These are phyloP conservation scores for Drosophila rhopaloa DNA, from an alignment of 1,140 invertebrate species.

Conservation along the genomic window DNA sequence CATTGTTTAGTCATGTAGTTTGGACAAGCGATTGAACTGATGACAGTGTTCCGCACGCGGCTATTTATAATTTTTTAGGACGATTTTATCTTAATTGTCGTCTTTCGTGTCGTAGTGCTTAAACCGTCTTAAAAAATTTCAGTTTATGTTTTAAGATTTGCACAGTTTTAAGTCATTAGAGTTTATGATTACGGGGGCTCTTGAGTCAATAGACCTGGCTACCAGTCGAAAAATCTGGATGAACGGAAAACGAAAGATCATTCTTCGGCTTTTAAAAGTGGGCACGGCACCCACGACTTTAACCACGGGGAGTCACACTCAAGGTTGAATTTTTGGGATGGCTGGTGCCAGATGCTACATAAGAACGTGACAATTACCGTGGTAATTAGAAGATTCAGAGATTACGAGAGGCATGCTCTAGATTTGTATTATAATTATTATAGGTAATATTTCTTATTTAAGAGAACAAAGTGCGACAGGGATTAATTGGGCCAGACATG, in stretches of 20 bases:
- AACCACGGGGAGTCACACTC: not conserved
- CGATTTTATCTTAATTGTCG: slow-evolving; percentile 17
- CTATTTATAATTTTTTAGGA: slow-evolving; percentile 13
- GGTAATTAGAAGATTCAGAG: not conserved
- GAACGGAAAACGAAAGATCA: not conserved
- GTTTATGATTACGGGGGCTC: slow-evolving; percentile 31
- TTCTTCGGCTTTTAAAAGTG: not conserved
- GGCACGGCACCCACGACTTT: not conserved
- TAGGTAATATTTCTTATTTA: too few relatives aligned
- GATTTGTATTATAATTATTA: not conserved
- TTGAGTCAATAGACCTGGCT: slow-evolving; percentile 11
- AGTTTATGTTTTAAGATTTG: slow-evolving; percentile 12
- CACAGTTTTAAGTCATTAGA: not conserved
- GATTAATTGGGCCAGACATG: too few relatives aligned
- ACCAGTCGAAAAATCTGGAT: slow-evolving; percentile 15
- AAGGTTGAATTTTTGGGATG: slow-evolving; percentile 1
- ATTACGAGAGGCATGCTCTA: not conserved
- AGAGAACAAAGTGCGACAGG: too few relatives aligned
- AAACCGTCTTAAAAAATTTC: slow-evolving; percentile 6
- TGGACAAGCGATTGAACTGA: not conserved
- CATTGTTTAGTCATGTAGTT: too few relatives aligned
- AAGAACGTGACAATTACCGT: not conserved
- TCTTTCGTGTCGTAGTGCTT: slow-evolving; percentile 22
- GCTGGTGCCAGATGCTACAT: not conserved
- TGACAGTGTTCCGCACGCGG: not conserved